Evolutionary conservation across 1,140 invertebrate genomes (phyloP).

Genomic region (Drosophila pachea): DNA sequence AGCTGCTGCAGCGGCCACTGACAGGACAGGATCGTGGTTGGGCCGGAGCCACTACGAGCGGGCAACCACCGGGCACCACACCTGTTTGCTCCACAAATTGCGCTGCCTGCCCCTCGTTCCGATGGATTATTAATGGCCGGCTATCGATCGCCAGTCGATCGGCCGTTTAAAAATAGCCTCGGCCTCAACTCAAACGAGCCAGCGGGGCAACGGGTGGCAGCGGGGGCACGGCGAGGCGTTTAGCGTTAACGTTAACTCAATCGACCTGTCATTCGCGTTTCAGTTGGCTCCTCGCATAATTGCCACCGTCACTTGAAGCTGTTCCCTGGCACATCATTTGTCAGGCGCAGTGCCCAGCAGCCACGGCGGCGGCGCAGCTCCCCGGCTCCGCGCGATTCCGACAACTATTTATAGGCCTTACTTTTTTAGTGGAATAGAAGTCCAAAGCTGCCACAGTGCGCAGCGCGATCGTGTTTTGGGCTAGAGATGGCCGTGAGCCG

Average conservation of each 20-base stretch:
- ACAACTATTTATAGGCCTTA: slow-evolving; percentile 35
- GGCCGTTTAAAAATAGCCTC: slow-evolving; percentile 64
- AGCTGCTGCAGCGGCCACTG: slow-evolving; percentile 29
- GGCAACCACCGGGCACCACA: slow-evolving; percentile 40
- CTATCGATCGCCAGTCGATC: slow-evolving; percentile 72
- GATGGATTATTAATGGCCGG: slow-evolving; percentile 76
- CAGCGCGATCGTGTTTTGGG: neutral
- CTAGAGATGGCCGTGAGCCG: slow-evolving; percentile 7
- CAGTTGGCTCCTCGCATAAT: slow-evolving; percentile 71
- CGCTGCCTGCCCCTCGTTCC: slow-evolving; percentile 48
- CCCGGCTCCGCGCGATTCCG: slow-evolving; percentile 8
- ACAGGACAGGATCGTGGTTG: slow-evolving; percentile 35
- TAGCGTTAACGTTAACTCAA: slow-evolving; percentile 78
- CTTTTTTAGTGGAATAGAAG: slow-evolving; percentile 20
- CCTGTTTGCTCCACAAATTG: slow-evolving; percentile 57
- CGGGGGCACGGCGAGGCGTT: slow-evolving; percentile 59
- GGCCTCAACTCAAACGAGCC: slow-evolving; percentile 32
- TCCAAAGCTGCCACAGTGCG: slow-evolving; percentile 11
- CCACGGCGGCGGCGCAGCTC: slow-evolving; percentile 31
- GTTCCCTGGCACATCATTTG: slow-evolving; percentile 78
- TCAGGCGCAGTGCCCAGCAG: slow-evolving; percentile 47
- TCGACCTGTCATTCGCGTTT: slow-evolving; percentile 78
- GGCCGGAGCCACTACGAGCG: neutral
- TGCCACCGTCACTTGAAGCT: slow-evolving; percentile 75
- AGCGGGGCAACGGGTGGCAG: slow-evolving; percentile 41